Percentiles rank a stretch among this genome's conserved stretches.
phyloP scores from a whole-genome alignment of 2,888 invertebrate genomes.

The Calameuta idolon region DNA sequence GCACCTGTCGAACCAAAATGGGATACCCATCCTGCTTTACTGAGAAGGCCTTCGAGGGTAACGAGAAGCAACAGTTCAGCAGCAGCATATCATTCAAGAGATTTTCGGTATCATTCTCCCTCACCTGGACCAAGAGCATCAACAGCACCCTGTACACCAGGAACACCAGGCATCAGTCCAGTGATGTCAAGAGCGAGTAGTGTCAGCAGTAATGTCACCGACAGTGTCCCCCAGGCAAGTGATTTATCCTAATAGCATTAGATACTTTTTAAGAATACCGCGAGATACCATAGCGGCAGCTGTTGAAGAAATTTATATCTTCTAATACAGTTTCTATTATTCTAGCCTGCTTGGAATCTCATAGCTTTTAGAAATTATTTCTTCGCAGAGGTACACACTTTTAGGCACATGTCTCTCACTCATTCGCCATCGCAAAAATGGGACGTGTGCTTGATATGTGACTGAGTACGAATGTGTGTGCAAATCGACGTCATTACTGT shows the following conservation, averaged over 20 bases:
- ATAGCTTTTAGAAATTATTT: slow-evolving; percentile 58
- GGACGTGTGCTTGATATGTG: neutral
- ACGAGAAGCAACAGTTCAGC: slow-evolving; percentile 63
- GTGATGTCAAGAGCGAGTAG: slow-evolving; percentile 59
- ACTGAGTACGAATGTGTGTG: neutral
- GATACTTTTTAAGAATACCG: neutral
- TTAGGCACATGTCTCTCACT: slow-evolving; percentile 1
- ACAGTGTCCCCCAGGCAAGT: slow-evolving; percentile 52
- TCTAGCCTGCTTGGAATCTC: slow-evolving; percentile 63
- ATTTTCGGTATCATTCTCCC: slow-evolving; percentile 59
- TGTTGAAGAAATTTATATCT: neutral
- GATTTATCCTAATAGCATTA: slow-evolving; percentile 13
- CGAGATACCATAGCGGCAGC: neutral
- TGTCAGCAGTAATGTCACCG: slow-evolving; percentile 58
- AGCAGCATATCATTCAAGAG: slow-evolving; percentile 57
- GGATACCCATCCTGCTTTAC: slow-evolving; percentile 60
- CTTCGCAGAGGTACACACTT: slow-evolving; percentile 54
- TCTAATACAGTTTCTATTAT: slow-evolving; percentile 21
- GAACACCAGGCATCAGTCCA: slow-evolving; percentile 63
- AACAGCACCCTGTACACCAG: slow-evolving; percentile 61
- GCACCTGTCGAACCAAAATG: slow-evolving; percentile 59
- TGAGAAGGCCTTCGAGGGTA: slow-evolving; percentile 56
- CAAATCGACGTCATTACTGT: neutral
- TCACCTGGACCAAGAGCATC: slow-evolving; percentile 56
- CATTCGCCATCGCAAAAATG: neutral